A percentile compares a stretch with the other conserved stretches of the same genome.
phyloP scores from a whole-genome alignment of 2,888 invertebrate species.

The Scaptomyza flava region DNA sequence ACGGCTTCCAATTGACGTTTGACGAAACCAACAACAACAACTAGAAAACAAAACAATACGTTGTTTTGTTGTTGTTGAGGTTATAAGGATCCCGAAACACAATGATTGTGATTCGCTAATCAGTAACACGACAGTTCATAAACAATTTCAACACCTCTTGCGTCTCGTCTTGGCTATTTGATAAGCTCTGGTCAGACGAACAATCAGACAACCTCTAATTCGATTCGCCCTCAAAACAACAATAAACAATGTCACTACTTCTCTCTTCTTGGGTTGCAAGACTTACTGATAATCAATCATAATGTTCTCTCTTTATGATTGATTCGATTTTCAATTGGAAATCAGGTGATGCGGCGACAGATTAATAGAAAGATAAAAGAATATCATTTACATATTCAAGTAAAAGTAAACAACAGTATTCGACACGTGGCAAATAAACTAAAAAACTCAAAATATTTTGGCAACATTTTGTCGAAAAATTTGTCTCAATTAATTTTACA shows the following conservation, averaged over 20 bases:
- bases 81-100: conserved; percentile 15
- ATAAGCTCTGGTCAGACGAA: conserved; percentile 24
- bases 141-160: conserved; percentile 2
- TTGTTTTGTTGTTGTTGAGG: conserved; percentile 1
- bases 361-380: not conserved
- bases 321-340: conserved; percentile 8
- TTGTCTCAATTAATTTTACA: conserved; percentile 40
- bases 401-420: not conserved
- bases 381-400: not conserved
- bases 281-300: conserved; percentile 12
- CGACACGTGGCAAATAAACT: not conserved
- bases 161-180: conserved; percentile 16
- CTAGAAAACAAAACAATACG: conserved; percentile 1
- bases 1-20: conserved; percentile 51
- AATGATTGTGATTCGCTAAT: conserved; percentile 31
- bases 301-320: conserved; percentile 3
- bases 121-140: conserved; percentile 25
- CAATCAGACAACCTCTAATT: conserved; percentile 7
- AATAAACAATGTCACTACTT: conserved; percentile 3
- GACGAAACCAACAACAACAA: conserved; percentile 10
- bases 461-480: conserved; percentile 39
- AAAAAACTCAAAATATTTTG: conserved; percentile 7
- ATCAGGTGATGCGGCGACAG: conserved; percentile 36
- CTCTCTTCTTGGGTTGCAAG: not conserved
- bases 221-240: not conserved